phyloP scores from a whole-genome alignment of 2,113 vertebrate genomes.

The Anser brachyrhynchus region DNA sequence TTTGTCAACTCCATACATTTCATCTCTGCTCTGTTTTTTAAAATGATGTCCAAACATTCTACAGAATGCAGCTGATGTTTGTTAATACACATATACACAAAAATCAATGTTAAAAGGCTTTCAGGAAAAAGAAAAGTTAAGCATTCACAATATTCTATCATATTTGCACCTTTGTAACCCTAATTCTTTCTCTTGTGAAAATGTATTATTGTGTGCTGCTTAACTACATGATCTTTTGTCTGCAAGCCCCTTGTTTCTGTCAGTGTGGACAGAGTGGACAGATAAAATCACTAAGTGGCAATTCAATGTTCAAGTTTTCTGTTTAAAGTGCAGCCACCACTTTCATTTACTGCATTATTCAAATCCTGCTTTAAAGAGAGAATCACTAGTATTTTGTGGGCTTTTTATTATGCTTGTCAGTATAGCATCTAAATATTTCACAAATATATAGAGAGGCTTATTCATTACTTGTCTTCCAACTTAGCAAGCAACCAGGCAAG shows the following conservation, averaged over 20 bases:
- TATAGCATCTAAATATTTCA: slow-evolving; percentile 11
- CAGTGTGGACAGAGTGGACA: neutral
- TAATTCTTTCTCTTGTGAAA: neutral
- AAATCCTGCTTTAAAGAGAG: neutral
- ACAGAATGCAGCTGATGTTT: neutral
- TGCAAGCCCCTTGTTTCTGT: neutral
- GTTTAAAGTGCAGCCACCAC: neutral
- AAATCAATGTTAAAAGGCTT: slow-evolving; percentile 32
- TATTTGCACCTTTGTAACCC: neutral
- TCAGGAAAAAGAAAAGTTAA: neutral
- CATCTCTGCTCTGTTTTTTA: neutral
- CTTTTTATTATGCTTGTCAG: neutral
- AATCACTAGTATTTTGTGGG: neutral
- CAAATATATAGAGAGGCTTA: neutral
- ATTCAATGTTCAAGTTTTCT: slow-evolving; percentile 14
- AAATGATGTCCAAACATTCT: neutral
- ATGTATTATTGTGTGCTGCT: neutral
- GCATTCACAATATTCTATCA: neutral
- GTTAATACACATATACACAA: neutral
- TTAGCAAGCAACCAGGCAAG: neutral
- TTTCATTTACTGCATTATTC: neutral
- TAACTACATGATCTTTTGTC: slow-evolving; percentile 3
- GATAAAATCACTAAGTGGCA: neutral
- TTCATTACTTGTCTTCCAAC: neutral
- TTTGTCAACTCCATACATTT: neutral